Conservation (phyloP, 2,113 vertebrate genomes). For the Malurus alboscapulatus region DNA sequence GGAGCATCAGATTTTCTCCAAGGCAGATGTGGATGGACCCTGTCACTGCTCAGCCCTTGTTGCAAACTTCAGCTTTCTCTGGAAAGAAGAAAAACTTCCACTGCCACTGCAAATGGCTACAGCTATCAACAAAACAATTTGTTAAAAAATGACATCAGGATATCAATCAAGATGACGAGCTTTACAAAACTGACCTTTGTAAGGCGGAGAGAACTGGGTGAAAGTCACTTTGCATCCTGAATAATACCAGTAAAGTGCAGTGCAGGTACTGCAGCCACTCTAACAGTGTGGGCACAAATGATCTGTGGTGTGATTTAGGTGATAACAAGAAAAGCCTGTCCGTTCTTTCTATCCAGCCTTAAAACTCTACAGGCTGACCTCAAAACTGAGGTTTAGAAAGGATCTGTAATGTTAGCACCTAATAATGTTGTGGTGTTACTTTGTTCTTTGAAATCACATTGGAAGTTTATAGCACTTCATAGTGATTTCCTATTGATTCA, state of each 20-base stretch:
- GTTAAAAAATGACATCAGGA: slow-evolving; percentile 30
- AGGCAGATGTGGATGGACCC: background rate
- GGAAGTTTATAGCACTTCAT: background rate
- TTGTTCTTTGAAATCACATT: background rate
- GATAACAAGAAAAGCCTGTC: background rate
- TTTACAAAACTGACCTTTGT: slow-evolving; percentile 41
- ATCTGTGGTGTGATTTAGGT: background rate
- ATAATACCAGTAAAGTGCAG: background rate
- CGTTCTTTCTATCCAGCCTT: background rate
- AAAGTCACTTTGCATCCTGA: slow-evolving; percentile 9
- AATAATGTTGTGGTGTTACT: background rate
- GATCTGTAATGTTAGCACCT: background rate
- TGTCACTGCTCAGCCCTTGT: background rate
- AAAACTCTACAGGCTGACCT: background rate
- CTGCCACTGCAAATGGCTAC: background rate
- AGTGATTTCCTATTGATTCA: slow-evolving; percentile 21
- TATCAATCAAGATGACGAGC: slow-evolving; percentile 70
- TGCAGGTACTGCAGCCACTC: background rate
- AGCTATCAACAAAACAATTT: slow-evolving; percentile 57
- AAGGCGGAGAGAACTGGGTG: background rate
- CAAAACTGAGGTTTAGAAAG: background rate
- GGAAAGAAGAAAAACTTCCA: slow-evolving; percentile 15
- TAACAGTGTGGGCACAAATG: background rate
- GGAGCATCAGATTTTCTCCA: background rate
- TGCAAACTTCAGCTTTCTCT: slow-evolving; percentile 17